These are phyloP conservation scores for Ptychodera flava DNA, from an alignment of 35 echinoderm and acorn worm genomes.

Conservation along the genomic window DNA sequence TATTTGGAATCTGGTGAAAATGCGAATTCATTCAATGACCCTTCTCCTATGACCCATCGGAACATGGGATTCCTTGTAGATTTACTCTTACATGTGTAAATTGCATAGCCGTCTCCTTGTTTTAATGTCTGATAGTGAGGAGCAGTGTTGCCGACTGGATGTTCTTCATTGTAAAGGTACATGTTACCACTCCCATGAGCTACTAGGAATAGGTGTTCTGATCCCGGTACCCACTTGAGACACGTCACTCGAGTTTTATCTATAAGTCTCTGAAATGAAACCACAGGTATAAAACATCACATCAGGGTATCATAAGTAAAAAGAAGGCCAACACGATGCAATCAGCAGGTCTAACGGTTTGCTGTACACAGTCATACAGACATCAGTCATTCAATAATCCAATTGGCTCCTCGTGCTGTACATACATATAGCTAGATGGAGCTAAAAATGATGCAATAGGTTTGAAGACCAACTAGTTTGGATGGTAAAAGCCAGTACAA, in stretches of 20 bases:
- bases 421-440: too few relatives aligned
- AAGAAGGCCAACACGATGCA: too few relatives aligned
- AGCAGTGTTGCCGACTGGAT: slow-evolving; percentile 59
- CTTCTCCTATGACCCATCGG: slow-evolving; percentile 89
- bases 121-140: slow-evolving; percentile 88
- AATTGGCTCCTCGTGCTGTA: too few relatives aligned
- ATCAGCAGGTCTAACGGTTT: too few relatives aligned
- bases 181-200: slow-evolving; percentile 79
- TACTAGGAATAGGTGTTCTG: slow-evolving; percentile 96
- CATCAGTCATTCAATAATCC: too few relatives aligned
- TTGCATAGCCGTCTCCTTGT: slow-evolving; percentile 87
- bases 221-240: slow-evolving; percentile 86
- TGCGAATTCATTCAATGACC: slow-evolving; percentile 93
- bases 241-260: slow-evolving; percentile 93
- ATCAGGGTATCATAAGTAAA: too few relatives aligned
- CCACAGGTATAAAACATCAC: too few relatives aligned
- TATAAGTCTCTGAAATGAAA: slow-evolving; percentile 87
- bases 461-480: too few relatives aligned
- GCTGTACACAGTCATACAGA: too few relatives aligned
- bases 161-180: slow-evolving; percentile 93
- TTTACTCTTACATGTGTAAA: slow-evolving; percentile 96
- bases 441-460: too few relatives aligned
- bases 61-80: slow-evolving; percentile 81
- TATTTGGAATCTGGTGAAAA: slow-evolving; percentile 86
- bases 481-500: too few relatives aligned